Evolutionary conservation across 2,113 vertebrate species (phyloP).

Genomic region (Leptobrachium leishanense): DNA sequence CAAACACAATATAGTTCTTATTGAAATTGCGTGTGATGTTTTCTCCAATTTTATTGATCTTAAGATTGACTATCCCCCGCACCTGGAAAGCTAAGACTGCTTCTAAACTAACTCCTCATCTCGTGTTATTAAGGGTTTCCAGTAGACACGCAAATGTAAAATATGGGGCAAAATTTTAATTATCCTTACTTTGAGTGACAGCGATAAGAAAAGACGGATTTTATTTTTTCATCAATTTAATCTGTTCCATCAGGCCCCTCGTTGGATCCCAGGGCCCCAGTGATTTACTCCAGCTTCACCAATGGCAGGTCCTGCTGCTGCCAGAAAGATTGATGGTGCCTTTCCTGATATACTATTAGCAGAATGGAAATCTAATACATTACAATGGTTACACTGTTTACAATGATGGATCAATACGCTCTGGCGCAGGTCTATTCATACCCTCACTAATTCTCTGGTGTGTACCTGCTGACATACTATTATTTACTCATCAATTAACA

Average conservation of each 20-base stretch:
- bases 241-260: background rate
- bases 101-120: no score
- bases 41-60: no score
- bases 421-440: background rate
- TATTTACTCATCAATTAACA: constrained; percentile 1
- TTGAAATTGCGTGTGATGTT: no score
- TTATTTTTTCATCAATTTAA: no score
- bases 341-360: background rate
- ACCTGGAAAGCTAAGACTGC: no score
- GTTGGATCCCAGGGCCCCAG: background rate
- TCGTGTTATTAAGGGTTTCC: no score
- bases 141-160: no score
- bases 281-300: background rate
- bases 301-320: background rate
- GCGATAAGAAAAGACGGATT: background rate
- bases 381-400: background rate
- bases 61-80: no score
- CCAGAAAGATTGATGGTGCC: background rate
- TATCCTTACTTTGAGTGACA: background rate
- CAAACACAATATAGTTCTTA: no score
- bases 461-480: background rate
- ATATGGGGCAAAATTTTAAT: no score
- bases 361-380: background rate
- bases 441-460: background rate
- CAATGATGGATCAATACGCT: background rate